Percentiles rank a stretch among this genome's conserved stretches.
Evolutionary conservation across 2,888 invertebrate genomes (phyloP).

Genomic region (Patella depressa): DNA sequence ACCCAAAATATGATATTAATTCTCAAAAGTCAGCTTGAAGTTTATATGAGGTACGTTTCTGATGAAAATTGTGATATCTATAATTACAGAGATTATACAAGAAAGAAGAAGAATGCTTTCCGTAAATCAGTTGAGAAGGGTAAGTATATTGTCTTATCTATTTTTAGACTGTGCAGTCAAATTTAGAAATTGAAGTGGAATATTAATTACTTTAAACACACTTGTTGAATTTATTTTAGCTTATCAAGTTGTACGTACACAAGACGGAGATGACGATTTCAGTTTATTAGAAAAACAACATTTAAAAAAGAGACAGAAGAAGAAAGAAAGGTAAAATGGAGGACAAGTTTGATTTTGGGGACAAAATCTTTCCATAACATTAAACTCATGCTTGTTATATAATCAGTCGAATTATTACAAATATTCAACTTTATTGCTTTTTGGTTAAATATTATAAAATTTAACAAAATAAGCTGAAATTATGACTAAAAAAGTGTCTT

Average conservation of each 20-base stretch:
- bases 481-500: no score
- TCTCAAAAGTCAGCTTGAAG: no score
- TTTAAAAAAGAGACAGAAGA: conserved; percentile 17
- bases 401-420: no score
- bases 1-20: background rate
- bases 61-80: background rate
- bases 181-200: no score
- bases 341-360: no score
- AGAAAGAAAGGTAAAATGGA: background rate
- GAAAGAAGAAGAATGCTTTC: conserved; percentile 86
- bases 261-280: conserved; percentile 20
- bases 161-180: no score
- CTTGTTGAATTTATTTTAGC: background rate
- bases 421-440: no score
- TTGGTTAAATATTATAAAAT: no score
- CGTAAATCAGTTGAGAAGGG: conserved; percentile 58
- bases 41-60: no score
- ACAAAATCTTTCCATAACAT: no score
- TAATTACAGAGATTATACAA: conserved; percentile 79
- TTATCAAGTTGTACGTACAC: background rate
- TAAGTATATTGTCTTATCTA: conserved; percentile 25
- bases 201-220: background rate
- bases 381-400: no score
- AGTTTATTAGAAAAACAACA: conserved; percentile 16
- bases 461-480: no score